These are phyloP conservation scores for Etheostoma nigrum DNA, from an alignment of 2,797 vertebrate genomes.

Conservation along the genomic window DNA sequence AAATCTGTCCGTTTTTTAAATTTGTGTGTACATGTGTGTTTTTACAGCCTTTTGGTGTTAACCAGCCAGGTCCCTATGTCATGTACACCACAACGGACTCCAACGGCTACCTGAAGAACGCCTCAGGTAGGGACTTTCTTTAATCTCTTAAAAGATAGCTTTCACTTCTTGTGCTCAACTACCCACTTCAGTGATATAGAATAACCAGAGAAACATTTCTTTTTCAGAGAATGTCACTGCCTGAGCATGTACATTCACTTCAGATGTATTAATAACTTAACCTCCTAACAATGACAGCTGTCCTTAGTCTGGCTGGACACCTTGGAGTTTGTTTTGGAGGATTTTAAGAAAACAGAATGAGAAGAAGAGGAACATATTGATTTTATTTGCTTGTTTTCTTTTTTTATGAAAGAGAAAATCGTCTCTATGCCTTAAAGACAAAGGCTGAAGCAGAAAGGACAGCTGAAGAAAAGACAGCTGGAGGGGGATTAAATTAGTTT, in stretches of 20 bases:
- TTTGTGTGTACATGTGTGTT: slow-evolving; percentile 36
- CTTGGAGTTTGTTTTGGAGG: slow-evolving; percentile 33
- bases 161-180: slow-evolving; percentile 9
- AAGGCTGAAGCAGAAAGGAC: slow-evolving; percentile 35
- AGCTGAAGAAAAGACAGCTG: slow-evolving; percentile 23
- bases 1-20: background rate
- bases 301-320: slow-evolving; percentile 36
- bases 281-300: slow-evolving; percentile 41
- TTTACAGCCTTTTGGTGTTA: slow-evolving; percentile 95
- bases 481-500: slow-evolving; percentile 35
- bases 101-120: slow-evolving; percentile 94
- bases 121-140: slow-evolving; percentile 89
- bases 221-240: slow-evolving; percentile 19
- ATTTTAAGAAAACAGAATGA: slow-evolving; percentile 28
- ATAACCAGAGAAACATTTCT: background rate
- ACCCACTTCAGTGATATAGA: background rate
- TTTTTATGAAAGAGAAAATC: slow-evolving; percentile 39
- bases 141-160: background rate
- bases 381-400: slow-evolving; percentile 39
- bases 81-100: slow-evolving; percentile 97
- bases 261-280: slow-evolving; percentile 49
- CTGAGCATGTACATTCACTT: slow-evolving; percentile 14
- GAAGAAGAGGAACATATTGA: slow-evolving; percentile 42
- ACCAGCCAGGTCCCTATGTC: slow-evolving; percentile 97
- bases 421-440: slow-evolving; percentile 39